Evolutionary conservation across 1,140 invertebrate genomes (phyloP).

Genomic region (Aporrectodea caliginosa): DNA sequence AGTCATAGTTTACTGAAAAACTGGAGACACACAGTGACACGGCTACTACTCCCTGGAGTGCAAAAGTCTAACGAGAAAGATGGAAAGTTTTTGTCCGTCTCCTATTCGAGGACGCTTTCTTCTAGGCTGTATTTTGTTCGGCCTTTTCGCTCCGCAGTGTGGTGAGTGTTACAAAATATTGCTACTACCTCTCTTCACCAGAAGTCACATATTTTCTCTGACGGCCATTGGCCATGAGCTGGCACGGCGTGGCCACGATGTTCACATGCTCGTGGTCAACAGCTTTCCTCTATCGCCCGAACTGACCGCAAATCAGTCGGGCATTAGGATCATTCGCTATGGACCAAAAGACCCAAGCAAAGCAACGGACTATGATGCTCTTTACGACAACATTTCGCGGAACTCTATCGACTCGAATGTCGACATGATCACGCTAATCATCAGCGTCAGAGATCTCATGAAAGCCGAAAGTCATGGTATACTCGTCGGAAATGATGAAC

Average conservation of each 20-base stretch:
- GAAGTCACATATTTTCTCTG: conserved; percentile 9
- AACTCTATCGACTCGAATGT: background rate
- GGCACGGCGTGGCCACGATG: conserved; percentile 16
- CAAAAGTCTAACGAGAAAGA: too few species aligned
- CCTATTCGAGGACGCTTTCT: too few species aligned
- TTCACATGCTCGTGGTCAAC: conserved; percentile 15
- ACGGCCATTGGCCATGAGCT: conserved; percentile 9
- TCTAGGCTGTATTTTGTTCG: too few species aligned
- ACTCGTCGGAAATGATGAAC: conserved; percentile 3
- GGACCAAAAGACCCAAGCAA: background rate
- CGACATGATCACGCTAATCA: background rate
- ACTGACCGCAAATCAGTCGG: background rate
- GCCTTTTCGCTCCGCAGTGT: too few species aligned
- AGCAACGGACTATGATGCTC: background rate
- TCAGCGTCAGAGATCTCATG: background rate
- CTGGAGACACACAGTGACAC: too few species aligned
- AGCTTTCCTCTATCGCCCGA: background rate
- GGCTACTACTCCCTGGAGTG: too few species aligned
- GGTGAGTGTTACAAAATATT: too few species aligned
- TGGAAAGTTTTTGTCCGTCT: too few species aligned
- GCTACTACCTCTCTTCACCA: conserved; percentile 2
- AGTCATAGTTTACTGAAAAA: too few species aligned
- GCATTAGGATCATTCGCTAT: background rate
- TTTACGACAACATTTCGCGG: background rate
- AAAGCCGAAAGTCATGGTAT: background rate